Evolutionary conservation across 2,888 invertebrate genomes (phyloP), one percentile per base, ranked within the genome.

Genomic region (Sthenelais limicola): DNA sequence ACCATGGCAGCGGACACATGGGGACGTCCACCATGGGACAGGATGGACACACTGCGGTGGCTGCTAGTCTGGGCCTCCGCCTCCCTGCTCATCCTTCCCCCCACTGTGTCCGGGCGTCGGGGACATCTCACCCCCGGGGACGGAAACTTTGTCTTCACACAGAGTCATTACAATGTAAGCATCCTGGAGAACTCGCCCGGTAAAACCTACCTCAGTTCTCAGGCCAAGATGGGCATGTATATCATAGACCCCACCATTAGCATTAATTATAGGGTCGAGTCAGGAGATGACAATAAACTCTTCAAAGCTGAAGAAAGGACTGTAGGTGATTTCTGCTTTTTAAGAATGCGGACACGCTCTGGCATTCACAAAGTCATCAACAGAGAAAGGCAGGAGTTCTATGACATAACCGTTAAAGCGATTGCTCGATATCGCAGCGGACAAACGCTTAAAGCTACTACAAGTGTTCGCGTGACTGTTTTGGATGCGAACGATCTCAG

Each of bases 271-370:
- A 93, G 93, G 85, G 96, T 98, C 85, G 91, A 93, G 26, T 92
- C 92, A 82, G 96, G 97, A 56, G 96, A 97, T 89, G 92, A 92
- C 70, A 94, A 95, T 84, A 93, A 66, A 32, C 93, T 97, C 85
- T 98, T 98, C 89, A 96, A 95, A 87, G 95, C 95, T 9, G 97
- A 97, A 87, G 93, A 94, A 81, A 91, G 93, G 74, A 90, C 92
- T 75, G 93, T 98, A 70, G 98, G 98, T 48, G 96, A 98, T 89
- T 97, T 97, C 90, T 95, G 95, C 87, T 98, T 98, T 89, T 90
- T 98, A 71, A 90, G 93, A 71, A 92, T 98, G 75, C 91, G 97
- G 82, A 96, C 95, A 78, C 92, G 95, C 85, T 94, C 96, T 74
- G 94, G 94, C 52, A 92, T 92, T 85, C 92, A 93, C 77, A 94